Evolutionary conservation across 2,113 vertebrate species (phyloP), one percentile per base, ranked within the genome.

Genomic region (Pomatorhinus ruficollis): DNA sequence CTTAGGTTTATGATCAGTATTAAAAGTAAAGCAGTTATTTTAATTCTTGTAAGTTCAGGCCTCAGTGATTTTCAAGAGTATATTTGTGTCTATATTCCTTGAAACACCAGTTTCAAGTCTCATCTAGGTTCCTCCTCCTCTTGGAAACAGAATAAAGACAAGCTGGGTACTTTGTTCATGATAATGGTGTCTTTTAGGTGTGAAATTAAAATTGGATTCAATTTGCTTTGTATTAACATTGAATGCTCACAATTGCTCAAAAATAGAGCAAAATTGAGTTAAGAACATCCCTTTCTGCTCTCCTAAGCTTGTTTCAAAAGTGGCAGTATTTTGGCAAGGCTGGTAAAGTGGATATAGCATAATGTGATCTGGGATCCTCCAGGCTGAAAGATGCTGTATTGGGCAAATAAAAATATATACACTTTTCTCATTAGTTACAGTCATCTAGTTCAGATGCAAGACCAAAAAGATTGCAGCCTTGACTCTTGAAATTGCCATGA

Each of bases 201-300:
- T 83, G 72, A 94, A 95, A 92, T 93, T 89, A 92, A 95, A 95
- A 96, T 83, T 71, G 40, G 40, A 70, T 90, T 90, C 82, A 42
- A 18, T 82, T 94, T 93, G 40, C 60, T 92, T 92, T 95, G 76
- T 88, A 68, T 87, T 83, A 92, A 83, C 72, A 79, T 52, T 88
- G 83, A 94, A 78, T 44, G 60, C 60, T 92, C 33, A 68, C 47
- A 88, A 49, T 81, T 77, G 76, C 74, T 94, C 5, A 61, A 78
- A 87, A 87, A 78, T 20, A 54, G 47, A 78, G 74, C 64, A 61
- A 87, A 69, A 78, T 53, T 56, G 47, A 89, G 56, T 78, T 49
- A 71, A 68, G 47, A 92, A 56, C 76, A 75, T 83, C 44, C 31
- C 56, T 75, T 92, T 90, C 60, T 93, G 85, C 60, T 93, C 5